These are phyloP conservation scores for Tricholauxania praeusta DNA, from an alignment of 2,888 invertebrate genomes.

Conservation along the genomic window DNA sequence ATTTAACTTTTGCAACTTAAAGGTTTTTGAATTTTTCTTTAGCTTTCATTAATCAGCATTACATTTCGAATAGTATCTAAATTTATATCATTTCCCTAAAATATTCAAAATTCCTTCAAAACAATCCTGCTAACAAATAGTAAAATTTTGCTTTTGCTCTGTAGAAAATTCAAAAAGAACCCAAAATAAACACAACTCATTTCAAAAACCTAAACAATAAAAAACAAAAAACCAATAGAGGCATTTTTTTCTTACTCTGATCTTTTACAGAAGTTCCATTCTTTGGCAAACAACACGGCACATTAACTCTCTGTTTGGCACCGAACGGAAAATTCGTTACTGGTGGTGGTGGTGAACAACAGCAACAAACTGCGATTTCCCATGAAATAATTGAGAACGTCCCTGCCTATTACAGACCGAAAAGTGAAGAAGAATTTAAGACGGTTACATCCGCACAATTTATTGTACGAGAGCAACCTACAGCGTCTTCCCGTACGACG, in stretches of 20 bases:
- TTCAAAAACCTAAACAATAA: conserved; percentile 28
- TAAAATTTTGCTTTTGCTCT: too few relatives aligned
- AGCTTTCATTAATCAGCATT: too few relatives aligned
- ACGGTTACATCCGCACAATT: conserved; percentile 43
- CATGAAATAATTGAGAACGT: conserved; percentile 39
- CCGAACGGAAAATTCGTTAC: conserved; percentile 45
- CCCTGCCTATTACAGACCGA: conserved; percentile 45
- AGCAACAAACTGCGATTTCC: conserved; percentile 31
- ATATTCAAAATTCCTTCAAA: too few relatives aligned
- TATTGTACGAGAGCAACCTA: conserved; percentile 10
- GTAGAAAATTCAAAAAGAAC: conserved; percentile 4
- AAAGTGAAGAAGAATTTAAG: conserved; percentile 41
- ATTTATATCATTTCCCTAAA: too few relatives aligned
- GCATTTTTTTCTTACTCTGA: conserved; percentile 59
- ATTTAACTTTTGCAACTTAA: too few relatives aligned
- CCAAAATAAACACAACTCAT: conserved; percentile 22
- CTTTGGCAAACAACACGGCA: conserved; percentile 59
- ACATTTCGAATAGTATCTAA: too few relatives aligned
- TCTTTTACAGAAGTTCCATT: conserved; percentile 66
- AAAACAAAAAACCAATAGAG: conserved; percentile 56
- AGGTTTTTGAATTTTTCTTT: too few relatives aligned
- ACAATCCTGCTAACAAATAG: too few relatives aligned
- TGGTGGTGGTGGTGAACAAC: conserved; percentile 34
- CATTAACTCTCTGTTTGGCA: conserved; percentile 53
- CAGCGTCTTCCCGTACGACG: conserved; percentile 45